A percentile compares a stretch with the other conserved stretches of the same genome.
These are phyloP conservation scores for Aethes cnicana DNA, from an alignment of 2,888 invertebrate genomes.

Conservation along the genomic window DNA sequence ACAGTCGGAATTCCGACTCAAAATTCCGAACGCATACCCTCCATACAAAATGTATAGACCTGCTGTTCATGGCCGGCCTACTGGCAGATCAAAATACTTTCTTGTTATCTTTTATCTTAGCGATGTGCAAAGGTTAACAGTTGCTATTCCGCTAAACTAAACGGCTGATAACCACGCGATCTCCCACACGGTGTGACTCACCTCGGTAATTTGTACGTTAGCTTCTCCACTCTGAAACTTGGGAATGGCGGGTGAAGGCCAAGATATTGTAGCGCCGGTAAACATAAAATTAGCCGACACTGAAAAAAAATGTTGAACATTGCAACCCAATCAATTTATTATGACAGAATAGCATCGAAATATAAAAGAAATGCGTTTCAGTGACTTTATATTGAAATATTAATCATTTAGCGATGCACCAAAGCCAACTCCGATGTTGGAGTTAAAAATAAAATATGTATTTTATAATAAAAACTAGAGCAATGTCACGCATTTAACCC, in stretches of 20 bases:
- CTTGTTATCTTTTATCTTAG: not conserved
- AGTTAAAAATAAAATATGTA: no score
- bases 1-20: no score
- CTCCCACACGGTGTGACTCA: constrained; percentile 45
- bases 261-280: constrained; percentile 73
- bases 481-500: no score
- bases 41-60: no score
- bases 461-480: no score
- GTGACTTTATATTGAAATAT: no score
- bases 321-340: not conserved
- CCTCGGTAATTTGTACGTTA: constrained; percentile 64
- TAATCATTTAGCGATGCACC: no score
- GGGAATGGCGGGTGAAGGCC: constrained; percentile 82
- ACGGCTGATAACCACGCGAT: not conserved
- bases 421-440: no score
- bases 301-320: constrained; percentile 40
- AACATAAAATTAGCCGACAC: constrained; percentile 72
- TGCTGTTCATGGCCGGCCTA: no score
- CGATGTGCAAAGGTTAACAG: not conserved
- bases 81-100: no score
- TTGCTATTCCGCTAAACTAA: not conserved
- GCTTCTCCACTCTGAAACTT: constrained; percentile 72
- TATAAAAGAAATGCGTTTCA: no score
- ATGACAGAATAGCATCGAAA: not conserved
- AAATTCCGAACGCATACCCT: no score